Conservation (phyloP, 2,113 vertebrate genomes). For the Sisor rabdophorus region DNA sequence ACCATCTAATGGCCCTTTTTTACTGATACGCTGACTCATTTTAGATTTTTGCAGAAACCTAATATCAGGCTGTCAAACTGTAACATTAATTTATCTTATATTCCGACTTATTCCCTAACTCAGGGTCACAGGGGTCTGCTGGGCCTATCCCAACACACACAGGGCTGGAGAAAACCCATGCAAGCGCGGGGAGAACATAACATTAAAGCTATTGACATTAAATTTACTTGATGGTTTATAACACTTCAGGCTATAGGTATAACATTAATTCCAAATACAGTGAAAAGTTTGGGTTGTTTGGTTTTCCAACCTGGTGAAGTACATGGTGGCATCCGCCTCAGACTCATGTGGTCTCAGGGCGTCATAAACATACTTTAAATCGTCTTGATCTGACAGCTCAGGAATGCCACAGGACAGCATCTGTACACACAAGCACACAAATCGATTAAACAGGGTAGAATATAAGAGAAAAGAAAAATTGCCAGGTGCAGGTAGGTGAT, state of each 20-base stretch:
- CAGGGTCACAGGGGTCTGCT: no score
- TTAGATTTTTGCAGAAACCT: no score
- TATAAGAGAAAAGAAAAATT: neutral
- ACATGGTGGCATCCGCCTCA: slow-evolving; percentile 90
- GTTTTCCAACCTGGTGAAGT: slow-evolving; percentile 84
- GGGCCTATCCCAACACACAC: no score
- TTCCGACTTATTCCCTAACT: no score
- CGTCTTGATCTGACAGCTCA: slow-evolving; percentile 88
- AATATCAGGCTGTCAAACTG: no score
- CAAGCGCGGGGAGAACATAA: no score
- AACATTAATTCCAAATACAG: neutral
- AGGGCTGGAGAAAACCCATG: no score
- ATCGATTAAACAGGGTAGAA: neutral
- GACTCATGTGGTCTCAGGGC: slow-evolving; percentile 91
- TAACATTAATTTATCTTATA: no score
- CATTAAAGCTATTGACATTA: no score
- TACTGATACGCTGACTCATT: no score
- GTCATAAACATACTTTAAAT: slow-evolving; percentile 93
- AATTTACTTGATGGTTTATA: neutral
- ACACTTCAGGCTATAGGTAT: neutral
- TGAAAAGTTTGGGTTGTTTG: no score
- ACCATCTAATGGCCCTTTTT: no score
- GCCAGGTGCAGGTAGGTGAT: neutral
- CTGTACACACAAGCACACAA: slow-evolving; percentile 47
- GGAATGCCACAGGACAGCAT: slow-evolving; percentile 90